Evolutionary conservation across 2,113 vertebrate species (phyloP).

Genomic region (Pomatostomus ruficeps): DNA sequence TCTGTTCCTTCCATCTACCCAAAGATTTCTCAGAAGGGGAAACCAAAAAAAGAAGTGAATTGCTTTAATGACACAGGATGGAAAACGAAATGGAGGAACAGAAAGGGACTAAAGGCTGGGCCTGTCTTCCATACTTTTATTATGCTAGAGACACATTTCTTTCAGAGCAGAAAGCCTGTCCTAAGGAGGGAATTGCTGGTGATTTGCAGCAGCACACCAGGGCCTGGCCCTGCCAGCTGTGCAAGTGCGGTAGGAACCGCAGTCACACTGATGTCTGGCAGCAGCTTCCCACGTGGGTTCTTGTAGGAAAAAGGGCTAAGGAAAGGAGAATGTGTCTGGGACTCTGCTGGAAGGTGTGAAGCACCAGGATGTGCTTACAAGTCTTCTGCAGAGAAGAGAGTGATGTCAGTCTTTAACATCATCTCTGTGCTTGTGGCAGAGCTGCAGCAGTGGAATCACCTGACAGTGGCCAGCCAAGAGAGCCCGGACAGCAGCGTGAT

Average conservation of each 20-base stretch:
- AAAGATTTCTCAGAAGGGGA: neutral
- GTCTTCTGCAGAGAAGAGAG: neutral
- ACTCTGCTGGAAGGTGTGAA: neutral
- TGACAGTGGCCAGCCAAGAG: neutral
- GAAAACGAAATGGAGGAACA: neutral
- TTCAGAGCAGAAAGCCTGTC: neutral
- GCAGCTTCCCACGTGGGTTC: neutral
- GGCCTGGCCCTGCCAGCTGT: neutral
- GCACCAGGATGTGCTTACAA: neutral
- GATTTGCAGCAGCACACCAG: neutral
- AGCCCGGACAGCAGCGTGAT: fast-evolving
- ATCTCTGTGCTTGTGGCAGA: neutral
- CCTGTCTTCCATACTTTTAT: neutral
- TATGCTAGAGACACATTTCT: neutral
- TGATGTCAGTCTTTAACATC: fast-evolving
- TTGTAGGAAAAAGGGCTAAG: neutral
- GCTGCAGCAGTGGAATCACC: neutral
- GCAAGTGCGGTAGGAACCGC: neutral
- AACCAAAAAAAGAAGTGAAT: neutral
- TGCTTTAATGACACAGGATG: neutral
- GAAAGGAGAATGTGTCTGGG: neutral
- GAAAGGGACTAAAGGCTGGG: neutral
- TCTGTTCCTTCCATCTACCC: neutral
- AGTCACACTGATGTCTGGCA: fast-evolving
- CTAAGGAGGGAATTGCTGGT: neutral